phyloP scores from a whole-genome alignment of 2,888 invertebrate species.

The Mimumesa dahlbomi region DNA sequence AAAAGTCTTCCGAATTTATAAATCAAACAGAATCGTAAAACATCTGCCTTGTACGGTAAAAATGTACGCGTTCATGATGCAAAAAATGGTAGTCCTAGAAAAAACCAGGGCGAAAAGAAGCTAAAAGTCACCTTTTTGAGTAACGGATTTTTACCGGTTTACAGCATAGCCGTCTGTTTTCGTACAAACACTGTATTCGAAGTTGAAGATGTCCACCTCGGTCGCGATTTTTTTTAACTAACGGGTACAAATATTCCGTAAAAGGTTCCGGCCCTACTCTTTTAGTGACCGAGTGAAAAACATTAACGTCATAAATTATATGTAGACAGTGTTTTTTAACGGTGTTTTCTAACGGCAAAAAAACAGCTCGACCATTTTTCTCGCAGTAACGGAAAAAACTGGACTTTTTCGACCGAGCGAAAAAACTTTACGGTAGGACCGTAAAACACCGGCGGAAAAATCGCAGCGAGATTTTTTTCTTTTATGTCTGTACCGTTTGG shows the following conservation, averaged over 20 bases:
- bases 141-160: conserved; percentile 49
- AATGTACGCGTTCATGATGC: not conserved
- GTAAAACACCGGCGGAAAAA: conserved; percentile 13
- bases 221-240: conserved; percentile 41
- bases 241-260: conserved; percentile 23
- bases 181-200: conserved; percentile 21
- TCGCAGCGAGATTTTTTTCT: not conserved
- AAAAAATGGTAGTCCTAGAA: conserved; percentile 29
- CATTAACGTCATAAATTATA: conserved; percentile 27
- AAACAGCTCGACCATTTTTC: conserved; percentile 11
- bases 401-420: not conserved
- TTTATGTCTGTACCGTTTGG: not conserved
- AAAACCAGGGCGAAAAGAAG: conserved; percentile 2
- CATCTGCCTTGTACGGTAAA: not conserved
- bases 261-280: conserved; percentile 6
- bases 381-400: conserved; percentile 41
- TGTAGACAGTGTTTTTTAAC: conserved; percentile 49
- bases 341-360: conserved; percentile 51
- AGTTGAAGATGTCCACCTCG: not conserved
- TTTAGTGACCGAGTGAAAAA: conserved; percentile 36
- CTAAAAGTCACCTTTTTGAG: conserved; percentile 48
- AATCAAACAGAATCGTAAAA: conserved; percentile 21
- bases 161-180: conserved; percentile 26
- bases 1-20: conserved; percentile 19
- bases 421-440: conserved; percentile 17